phyloP scores from a whole-genome alignment of 2,113 vertebrate species.

The Notothenia rossii region DNA sequence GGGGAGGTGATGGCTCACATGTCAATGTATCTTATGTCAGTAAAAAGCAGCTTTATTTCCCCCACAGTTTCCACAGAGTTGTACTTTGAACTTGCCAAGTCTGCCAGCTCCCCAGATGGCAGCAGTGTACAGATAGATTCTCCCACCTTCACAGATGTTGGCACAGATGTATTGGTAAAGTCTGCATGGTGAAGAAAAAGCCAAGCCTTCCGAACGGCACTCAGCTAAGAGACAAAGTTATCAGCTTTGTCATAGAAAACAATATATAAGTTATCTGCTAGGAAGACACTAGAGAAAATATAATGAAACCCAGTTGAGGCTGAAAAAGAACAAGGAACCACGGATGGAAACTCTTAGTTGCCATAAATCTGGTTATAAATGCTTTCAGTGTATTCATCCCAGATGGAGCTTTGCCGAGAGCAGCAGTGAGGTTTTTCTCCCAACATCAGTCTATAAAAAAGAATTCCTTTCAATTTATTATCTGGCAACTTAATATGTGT shows the following conservation, averaged over 20 bases:
- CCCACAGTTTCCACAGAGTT: slow-evolving; percentile 24
- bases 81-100: slow-evolving; percentile 33
- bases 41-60: slow-evolving; percentile 39
- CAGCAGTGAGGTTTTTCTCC: slow-evolving; percentile 41
- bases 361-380: slow-evolving; percentile 71
- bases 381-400: slow-evolving; percentile 67
- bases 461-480: slow-evolving; percentile 38
- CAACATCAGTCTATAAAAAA: slow-evolving; percentile 19
- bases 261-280: slow-evolving; percentile 12
- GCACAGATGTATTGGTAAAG: slow-evolving; percentile 28
- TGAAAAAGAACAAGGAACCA: slow-evolving; percentile 36
- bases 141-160: slow-evolving; percentile 41
- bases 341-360: slow-evolving; percentile 65
- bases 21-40: slow-evolving; percentile 11
- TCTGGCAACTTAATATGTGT: slow-evolving; percentile 34
- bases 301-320: slow-evolving; percentile 51
- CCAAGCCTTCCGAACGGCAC: slow-evolving; percentile 1
- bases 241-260: slow-evolving; percentile 19
- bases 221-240: not conserved
- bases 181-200: not conserved
- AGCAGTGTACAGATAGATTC: slow-evolving; percentile 3
- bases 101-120: slow-evolving; percentile 22
- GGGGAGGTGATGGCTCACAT: slow-evolving; percentile 15
- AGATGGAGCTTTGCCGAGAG: slow-evolving; percentile 57
- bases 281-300: slow-evolving; percentile 24